Evolutionary conservation across 1,140 invertebrate genomes (phyloP).

Genomic region (Eueides isabella): DNA sequence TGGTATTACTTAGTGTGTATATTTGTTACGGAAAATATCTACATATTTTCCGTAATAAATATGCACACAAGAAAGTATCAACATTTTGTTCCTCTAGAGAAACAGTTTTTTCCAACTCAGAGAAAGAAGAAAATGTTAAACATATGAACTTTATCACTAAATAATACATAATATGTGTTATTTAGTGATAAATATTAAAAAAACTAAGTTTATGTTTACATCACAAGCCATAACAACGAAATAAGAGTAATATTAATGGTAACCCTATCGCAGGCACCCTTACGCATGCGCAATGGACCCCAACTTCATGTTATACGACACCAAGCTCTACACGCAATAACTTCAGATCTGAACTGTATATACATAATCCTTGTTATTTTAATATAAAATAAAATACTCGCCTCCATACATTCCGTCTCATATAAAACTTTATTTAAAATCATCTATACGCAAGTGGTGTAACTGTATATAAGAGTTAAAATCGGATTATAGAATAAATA

Average conservation of each 20-base stretch:
- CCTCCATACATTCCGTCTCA: constrained; percentile 72
- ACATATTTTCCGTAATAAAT: too few relatives aligned
- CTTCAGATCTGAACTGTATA: constrained; percentile 74
- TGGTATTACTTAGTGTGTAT: too few relatives aligned
- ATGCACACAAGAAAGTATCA: too few relatives aligned
- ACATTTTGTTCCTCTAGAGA: too few relatives aligned
- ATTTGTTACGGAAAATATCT: too few relatives aligned
- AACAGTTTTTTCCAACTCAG: too few relatives aligned
- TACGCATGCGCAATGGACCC: constrained; percentile 64
- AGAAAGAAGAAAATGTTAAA: background rate
- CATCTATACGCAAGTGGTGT: background rate
- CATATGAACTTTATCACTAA: background rate
- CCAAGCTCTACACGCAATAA: constrained; percentile 67
- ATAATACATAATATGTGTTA: background rate
- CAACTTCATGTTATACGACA: constrained; percentile 62
- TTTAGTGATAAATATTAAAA: background rate
- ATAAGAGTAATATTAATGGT: constrained; percentile 5
- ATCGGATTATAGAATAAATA: constrained; percentile 49
- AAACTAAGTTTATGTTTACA: background rate
- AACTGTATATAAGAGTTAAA: constrained; percentile 18
- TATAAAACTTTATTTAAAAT: constrained; percentile 41
- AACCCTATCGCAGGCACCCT: constrained; percentile 41
- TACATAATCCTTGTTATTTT: constrained; percentile 70
- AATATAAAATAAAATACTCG: constrained; percentile 65
- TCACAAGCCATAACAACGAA: background rate